Base-by-base conservation (phyloP, 2,113 vertebrate genomes). In the Nycticryphes semicollaris region DNA sequence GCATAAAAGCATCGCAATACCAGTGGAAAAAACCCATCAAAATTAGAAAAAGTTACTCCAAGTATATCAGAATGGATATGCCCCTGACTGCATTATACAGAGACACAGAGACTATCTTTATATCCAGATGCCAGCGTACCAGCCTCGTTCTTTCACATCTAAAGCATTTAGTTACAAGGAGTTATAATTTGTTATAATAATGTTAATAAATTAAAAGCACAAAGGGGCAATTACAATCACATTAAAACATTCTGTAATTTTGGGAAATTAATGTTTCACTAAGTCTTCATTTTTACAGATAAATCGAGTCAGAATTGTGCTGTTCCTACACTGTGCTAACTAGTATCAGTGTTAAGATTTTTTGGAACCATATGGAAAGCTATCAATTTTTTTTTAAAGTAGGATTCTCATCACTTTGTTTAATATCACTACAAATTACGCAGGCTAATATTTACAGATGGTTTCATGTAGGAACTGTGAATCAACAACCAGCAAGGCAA, bases 181-280 rank as follows among this genome's bases (percentile, higher is more conserved):
- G 75, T 91, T 96, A 86, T 76, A 95, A 95, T 87, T 93, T 30
- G 45, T 76, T 95, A 64, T 48, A 97, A 94, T 88, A 80, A 90
- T 64, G 66, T 85, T 91, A 95, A 95, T 88, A 97, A 97, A 95
- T 97, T 97, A 92, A 94, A 97, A 96, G 95, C 64, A 87, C 91
- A 96, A 97, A 95, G 70, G 83, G 95, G 75, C 74, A 95, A 97
- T 95, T 97, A 96, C 68, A 97, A 96, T 96, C 95, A 91, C 86
- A 96, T 86, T 97, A 96, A 97, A 97, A 94, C 90, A 95, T 86
- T 87, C 82, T 0, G 16, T 94, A 96, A 96, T 96, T 97, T 95
- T 91, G 87, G 95, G 95, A 97, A 97, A 98, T 93, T 94, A 95
- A 95, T 93, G 88, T 97, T 96, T 97, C 85, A 85, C 87, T 67